Evolutionary conservation across 2,113 vertebrate genomes (phyloP).

Genomic region (Chlorodrepanis virens): DNA sequence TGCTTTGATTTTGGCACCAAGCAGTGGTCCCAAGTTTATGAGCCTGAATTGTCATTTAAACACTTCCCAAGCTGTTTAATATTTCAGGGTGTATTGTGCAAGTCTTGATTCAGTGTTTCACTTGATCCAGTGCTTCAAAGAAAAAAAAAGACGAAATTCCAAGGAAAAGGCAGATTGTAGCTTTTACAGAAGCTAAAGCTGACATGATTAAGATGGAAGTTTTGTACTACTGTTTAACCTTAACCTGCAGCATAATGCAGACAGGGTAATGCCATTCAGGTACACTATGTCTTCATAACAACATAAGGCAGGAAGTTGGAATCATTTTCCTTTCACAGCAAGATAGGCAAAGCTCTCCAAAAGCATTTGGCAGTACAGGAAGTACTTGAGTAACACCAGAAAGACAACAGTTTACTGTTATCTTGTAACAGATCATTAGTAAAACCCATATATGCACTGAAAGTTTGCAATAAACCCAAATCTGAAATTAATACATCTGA

Average conservation of each 20-base stretch:
- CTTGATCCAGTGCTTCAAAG: background rate
- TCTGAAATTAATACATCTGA: background rate
- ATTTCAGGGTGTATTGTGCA: background rate
- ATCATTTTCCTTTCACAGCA: background rate
- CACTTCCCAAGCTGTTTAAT: background rate
- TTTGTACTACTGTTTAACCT: background rate
- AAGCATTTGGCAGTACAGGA: background rate
- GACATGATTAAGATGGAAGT: background rate
- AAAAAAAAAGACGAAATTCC: background rate
- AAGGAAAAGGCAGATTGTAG: background rate
- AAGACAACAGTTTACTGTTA: background rate
- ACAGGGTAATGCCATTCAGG: background rate
- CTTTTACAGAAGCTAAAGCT: background rate
- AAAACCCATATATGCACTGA: background rate
- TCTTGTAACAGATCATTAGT: background rate
- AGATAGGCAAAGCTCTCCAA: background rate
- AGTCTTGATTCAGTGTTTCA: background rate
- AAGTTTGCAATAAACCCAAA: background rate
- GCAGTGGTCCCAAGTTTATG: background rate
- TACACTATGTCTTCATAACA: background rate
- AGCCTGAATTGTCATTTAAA: background rate
- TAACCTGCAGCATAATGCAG: background rate
- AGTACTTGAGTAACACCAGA: background rate
- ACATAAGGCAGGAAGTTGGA: constrained; percentile 3
- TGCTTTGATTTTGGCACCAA: background rate